phyloP scores from a whole-genome alignment of 2,797 vertebrate genomes.

The Thaleichthys pacificus region DNA sequence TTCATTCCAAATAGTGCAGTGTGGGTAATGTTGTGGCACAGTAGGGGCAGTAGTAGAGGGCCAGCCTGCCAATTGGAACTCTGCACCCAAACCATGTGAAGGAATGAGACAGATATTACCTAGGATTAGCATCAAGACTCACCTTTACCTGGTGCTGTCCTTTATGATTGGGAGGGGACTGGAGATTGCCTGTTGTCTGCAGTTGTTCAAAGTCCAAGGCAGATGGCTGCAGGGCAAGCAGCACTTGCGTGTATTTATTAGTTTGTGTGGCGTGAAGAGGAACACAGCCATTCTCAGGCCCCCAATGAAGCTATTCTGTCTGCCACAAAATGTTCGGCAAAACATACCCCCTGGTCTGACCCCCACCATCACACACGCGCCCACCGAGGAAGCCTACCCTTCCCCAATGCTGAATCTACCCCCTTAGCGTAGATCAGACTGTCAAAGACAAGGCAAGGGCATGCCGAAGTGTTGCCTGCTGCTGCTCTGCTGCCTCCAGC shows the following conservation, averaged over 20 bases:
- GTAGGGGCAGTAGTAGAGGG: not conserved
- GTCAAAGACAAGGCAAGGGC: slow-evolving; percentile 60
- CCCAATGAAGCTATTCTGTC: slow-evolving; percentile 25
- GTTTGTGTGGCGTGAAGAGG: not conserved
- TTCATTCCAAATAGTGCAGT: not conserved
- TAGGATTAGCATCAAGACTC: slow-evolving; percentile 6
- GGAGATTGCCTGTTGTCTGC: slow-evolving; percentile 10
- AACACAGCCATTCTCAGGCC: slow-evolving; percentile 16
- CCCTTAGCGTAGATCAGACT: slow-evolving; percentile 35
- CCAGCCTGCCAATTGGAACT: no score
- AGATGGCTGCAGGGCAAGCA: slow-evolving; percentile 15
- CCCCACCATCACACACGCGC: no score
- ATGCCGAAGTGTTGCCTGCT: slow-evolving; percentile 41
- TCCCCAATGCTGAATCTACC: not conserved
- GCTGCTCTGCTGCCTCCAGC: slow-evolving; percentile 36
- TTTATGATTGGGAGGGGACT: not conserved
- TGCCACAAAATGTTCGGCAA: slow-evolving; percentile 1
- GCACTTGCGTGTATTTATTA: slow-evolving; percentile 11
- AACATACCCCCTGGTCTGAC: not conserved
- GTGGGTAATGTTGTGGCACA: not conserved
- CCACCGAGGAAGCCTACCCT: not conserved
- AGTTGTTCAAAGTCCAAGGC: slow-evolving; percentile 3
- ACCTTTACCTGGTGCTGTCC: not conserved
- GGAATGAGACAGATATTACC: slow-evolving; percentile 47
- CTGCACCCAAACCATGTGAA: slow-evolving; percentile 10